Conservation (phyloP, 2,113 vertebrate genomes). For the Calypte anna region DNA sequence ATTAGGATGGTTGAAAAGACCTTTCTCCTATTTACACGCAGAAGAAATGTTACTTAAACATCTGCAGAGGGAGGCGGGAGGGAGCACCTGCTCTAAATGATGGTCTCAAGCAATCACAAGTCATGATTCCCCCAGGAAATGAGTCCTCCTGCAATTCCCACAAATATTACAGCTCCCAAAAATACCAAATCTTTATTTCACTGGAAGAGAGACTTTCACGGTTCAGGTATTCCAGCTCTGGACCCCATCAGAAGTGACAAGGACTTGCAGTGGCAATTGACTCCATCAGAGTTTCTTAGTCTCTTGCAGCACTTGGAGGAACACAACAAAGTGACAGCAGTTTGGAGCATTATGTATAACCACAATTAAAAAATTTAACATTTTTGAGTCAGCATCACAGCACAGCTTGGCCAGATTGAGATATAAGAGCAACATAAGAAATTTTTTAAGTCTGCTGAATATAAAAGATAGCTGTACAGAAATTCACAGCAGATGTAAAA, state of each 20-base stretch:
- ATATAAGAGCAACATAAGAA: background rate
- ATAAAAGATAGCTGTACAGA: background rate
- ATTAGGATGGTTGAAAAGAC: background rate
- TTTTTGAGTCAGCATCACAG: background rate
- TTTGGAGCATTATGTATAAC: background rate
- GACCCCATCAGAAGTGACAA: background rate
- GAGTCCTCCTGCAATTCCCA: fast-evolving
- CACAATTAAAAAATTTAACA: background rate
- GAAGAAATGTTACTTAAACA: background rate
- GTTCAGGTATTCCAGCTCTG: background rate
- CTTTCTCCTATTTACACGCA: background rate
- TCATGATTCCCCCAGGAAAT: fast-evolving
- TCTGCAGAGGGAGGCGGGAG: background rate
- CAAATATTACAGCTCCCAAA: background rate
- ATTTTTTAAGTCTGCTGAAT: background rate
- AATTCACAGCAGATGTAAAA: background rate
- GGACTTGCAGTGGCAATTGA: background rate
- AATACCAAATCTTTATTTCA: background rate
- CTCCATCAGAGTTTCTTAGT: background rate
- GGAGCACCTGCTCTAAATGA: background rate
- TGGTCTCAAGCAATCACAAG: background rate
- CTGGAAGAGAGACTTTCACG: fast-evolving
- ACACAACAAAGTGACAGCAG: background rate
- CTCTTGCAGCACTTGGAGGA: background rate
- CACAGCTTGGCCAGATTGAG: background rate